Base-by-base conservation (phyloP, 37 sponge, comb jelly and placozoan genomes). In the Hormiphora californensis region DNA sequence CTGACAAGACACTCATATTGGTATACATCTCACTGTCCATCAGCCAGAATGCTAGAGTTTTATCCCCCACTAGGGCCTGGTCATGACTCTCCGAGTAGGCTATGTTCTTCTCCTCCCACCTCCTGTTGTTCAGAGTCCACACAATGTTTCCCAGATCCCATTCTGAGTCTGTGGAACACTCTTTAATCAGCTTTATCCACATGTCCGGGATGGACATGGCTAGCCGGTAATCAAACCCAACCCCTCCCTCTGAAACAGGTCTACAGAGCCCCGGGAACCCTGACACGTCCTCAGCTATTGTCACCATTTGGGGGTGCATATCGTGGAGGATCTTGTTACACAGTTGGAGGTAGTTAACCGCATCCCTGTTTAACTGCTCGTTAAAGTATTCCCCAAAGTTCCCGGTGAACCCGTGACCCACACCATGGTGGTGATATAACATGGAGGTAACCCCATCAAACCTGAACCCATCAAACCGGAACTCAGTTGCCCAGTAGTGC, bases 1-100 rank as follows among this genome's bases (percentile, higher is more conserved):
- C 85, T 22, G 91, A 88, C 59, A 90, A 22, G 1, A 63, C 88
- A 54, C 92, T 91, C 98, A 96, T 96, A 88, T 96, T 89, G 67
- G 89, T 86, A 85, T 96, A 97, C 98, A 97, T 97, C 86, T 97
- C 98, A 0, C 91, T 90, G 85, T 97, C 98, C 98, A 97, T 97
- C 62, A 97, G 81, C 94, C 94, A 94, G 91, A 97, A 97, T n/a
- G 94, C 94, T 9, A 94, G 40, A 8, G 92, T 94, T 89, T 97
- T 97, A 91, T 97, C 98, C 30, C 98, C 98, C 22, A 97, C 98
- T n/a, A 97, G 87, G 49, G 94, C 93, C 86, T 97, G 98, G 85
- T 97, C 98, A 63, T 97, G 98, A 37, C 94, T 93, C 92, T 97
- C 98, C 21, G 92, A 89, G 73, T 97, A 97, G n/a, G 98, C 93